phyloP scores from a whole-genome alignment of 2,888 invertebrate species.

The Caenorhabditis becei region DNA sequence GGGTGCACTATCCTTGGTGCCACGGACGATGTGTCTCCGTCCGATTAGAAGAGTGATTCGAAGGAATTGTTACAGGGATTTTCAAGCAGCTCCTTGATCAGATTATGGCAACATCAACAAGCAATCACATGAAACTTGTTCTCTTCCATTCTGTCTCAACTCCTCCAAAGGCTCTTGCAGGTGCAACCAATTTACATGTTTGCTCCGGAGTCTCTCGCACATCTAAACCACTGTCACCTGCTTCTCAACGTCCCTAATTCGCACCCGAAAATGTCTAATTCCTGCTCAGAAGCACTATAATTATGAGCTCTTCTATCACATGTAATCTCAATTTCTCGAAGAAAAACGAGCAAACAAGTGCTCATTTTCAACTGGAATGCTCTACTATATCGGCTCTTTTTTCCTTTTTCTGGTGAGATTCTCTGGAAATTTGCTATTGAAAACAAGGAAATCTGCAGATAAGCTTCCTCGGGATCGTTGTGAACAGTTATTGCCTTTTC shows the following conservation, averaged over 20 bases:
- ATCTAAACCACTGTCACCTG: neutral
- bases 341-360: neutral
- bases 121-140: too few relatives aligned
- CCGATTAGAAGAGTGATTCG: too few relatives aligned
- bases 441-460: neutral
- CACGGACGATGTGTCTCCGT: too few relatives aligned
- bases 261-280: neutral
- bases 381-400: neutral
- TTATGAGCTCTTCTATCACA: neutral
- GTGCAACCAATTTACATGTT: too few relatives aligned
- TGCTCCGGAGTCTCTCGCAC: too few relatives aligned
- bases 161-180: too few relatives aligned
- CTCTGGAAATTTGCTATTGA: neutral
- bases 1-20: too few relatives aligned
- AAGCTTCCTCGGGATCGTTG: constrained; percentile 14
- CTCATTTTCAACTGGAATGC: neutral
- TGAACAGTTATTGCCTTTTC: constrained; percentile 25
- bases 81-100: too few relatives aligned
- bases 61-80: too few relatives aligned
- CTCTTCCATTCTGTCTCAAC: too few relatives aligned
- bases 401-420: neutral
- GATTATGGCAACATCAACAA: too few relatives aligned
- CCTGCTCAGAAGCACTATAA: neutral
- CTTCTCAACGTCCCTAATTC: neutral
- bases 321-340: neutral